phyloP scores from a whole-genome alignment of 1,140 invertebrate species.

The Lepidostoma basale region DNA sequence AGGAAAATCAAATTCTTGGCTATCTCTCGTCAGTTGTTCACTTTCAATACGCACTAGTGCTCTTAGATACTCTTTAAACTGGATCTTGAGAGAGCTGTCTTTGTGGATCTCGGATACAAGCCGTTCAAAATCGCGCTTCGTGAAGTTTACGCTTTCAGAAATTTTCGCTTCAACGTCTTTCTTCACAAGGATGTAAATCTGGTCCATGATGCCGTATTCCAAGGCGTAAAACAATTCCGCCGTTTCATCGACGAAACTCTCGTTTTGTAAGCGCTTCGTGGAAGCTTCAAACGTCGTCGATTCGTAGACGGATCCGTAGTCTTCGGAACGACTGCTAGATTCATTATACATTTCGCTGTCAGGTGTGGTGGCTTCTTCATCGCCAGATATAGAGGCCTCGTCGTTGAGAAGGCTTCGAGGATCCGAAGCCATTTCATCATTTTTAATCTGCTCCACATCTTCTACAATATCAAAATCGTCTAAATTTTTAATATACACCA shows the following conservation, averaged over 20 bases:
- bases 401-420: slow-evolving; percentile 3
- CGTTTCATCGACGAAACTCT: slow-evolving; percentile 12
- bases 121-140: slow-evolving; percentile 1
- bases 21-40: not conserved
- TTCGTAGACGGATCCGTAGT: no score
- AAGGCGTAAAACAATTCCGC: slow-evolving; percentile 2
- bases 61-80: slow-evolving; percentile 36
- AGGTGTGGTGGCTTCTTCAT: not conserved
- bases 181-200: slow-evolving; percentile 25
- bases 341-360: no score
- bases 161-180: slow-evolving; percentile 20
- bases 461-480: slow-evolving; percentile 35
- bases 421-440: not conserved
- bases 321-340: no score
- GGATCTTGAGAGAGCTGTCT: slow-evolving; percentile 2
- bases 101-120: slow-evolving; percentile 26
- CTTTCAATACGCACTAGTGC: not conserved
- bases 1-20: not conserved
- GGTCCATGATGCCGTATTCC: slow-evolving; percentile 26
- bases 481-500: not conserved
- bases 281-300: no score
- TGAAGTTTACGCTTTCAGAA: slow-evolving; percentile 20
- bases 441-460: slow-evolving; percentile 24
- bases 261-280: no score
- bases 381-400: not conserved